A percentile compares a stretch with the other conserved stretches of the same genome.
Conservation (phyloP, 2,888 invertebrate species). For the Acanthosepion pharaonis region DNA sequence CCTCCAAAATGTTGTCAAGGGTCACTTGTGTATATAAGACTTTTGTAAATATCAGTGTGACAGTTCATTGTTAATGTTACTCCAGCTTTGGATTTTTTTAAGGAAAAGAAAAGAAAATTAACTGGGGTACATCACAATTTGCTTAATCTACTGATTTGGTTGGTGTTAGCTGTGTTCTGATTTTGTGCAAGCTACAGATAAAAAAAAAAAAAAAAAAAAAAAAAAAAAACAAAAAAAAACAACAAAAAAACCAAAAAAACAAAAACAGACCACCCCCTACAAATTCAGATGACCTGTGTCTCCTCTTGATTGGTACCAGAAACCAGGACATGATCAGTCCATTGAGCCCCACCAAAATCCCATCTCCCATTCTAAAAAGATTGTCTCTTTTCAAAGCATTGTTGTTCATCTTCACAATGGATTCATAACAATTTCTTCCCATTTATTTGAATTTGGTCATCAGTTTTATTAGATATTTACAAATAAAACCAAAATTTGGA, state of each 20-base stretch:
- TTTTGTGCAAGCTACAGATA: slow-evolving; percentile 6
- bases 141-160: slow-evolving; percentile 15
- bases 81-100: background rate
- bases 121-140: background rate
- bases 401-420: too few relatives aligned
- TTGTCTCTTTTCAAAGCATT: background rate
- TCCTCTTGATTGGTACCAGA: background rate
- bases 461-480: slow-evolving; percentile 7
- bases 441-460: background rate
- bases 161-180: slow-evolving; percentile 21
- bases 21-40: background rate
- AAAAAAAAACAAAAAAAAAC: background rate
- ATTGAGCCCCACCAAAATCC: background rate
- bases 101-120: background rate
- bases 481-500: background rate
- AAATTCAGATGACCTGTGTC: background rate
- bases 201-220: background rate
- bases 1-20: background rate
- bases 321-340: background rate
- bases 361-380: background rate
- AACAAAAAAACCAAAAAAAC: background rate
- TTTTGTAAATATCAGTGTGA: slow-evolving; percentile 33
- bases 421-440: too few relatives aligned
- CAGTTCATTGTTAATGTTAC: slow-evolving; percentile 16
- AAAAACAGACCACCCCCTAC: too few relatives aligned